Evolutionary conservation across 2,888 invertebrate species (phyloP).

Genomic region (Cantharis nigra): DNA sequence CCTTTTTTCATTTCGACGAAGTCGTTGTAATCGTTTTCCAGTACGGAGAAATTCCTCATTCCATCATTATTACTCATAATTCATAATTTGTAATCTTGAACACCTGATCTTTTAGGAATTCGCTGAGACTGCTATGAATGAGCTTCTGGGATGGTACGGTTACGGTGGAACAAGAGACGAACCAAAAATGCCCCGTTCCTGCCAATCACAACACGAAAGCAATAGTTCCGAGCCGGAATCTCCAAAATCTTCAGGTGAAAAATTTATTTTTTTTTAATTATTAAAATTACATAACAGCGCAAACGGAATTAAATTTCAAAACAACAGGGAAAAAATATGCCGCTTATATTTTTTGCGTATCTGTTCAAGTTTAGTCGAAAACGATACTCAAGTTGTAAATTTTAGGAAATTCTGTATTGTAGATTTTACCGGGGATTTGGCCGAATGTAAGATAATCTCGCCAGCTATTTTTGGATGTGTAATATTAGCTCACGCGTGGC

Average conservation of each 20-base stretch:
- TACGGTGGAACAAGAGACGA: slow-evolving; percentile 73
- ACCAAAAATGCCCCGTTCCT: slow-evolving; percentile 45
- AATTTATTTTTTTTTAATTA: background rate
- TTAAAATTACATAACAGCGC: background rate
- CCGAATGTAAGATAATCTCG: slow-evolving; percentile 31
- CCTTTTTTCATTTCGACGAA: no score
- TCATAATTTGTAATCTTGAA: background rate
- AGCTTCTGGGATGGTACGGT: slow-evolving; percentile 90
- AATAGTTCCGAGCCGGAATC: slow-evolving; percentile 54
- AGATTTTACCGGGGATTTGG: slow-evolving; percentile 24
- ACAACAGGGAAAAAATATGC: background rate
- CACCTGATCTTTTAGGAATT: slow-evolving; percentile 69
- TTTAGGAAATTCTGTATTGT: slow-evolving; percentile 15
- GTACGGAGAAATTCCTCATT: background rate
- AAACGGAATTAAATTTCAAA: background rate
- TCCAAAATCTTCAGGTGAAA: slow-evolving; percentile 50
- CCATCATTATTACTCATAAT: background rate
- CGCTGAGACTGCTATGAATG: slow-evolving; percentile 91
- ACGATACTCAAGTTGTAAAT: background rate
- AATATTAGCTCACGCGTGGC: slow-evolving; percentile 33
- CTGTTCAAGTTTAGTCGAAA: background rate
- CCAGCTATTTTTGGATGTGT: slow-evolving; percentile 32
- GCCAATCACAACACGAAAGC: slow-evolving; percentile 58
- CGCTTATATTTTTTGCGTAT: background rate
- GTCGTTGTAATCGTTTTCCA: background rate